These are phyloP conservation scores for Hafferia zeledoni DNA, from an alignment of 2,797 vertebrate genomes.

Conservation along the genomic window DNA sequence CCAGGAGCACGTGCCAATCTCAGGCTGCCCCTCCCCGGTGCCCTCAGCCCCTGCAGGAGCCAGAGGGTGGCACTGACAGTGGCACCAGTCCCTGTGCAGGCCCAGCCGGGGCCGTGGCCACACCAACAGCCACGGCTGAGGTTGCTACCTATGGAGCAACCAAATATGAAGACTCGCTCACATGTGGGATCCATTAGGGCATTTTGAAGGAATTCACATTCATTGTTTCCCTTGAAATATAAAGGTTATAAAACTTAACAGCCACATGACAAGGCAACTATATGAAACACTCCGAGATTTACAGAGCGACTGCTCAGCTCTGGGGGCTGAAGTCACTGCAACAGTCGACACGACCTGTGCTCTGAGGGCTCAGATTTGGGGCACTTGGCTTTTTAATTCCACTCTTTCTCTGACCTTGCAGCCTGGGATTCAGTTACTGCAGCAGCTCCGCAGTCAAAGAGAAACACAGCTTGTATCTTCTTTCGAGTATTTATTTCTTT, in stretches of 20 bases:
- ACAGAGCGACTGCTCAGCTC: conserved; percentile 28
- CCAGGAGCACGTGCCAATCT: not conserved
- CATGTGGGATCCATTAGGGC: conserved; percentile 31
- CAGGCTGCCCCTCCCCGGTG: not conserved
- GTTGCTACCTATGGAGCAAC: not conserved
- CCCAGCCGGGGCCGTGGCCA: not conserved
- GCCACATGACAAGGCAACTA: conserved; percentile 46
- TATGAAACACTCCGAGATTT: conserved; percentile 73
- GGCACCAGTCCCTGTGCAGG: not conserved
- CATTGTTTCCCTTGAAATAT: conserved; percentile 24
- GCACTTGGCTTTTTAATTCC: not conserved
- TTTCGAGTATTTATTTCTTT: conserved; percentile 67
- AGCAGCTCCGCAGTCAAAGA: conserved; percentile 52
- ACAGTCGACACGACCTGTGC: not conserved
- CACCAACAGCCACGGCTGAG: not conserved
- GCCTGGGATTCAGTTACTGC: conserved; percentile 54
- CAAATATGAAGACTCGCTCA: not conserved
- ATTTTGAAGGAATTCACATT: not conserved
- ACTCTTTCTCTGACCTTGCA: conserved; percentile 24
- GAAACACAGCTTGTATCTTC: conserved; percentile 62
- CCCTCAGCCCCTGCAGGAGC: not conserved
- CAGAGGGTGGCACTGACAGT: not conserved
- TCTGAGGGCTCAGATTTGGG: conserved; percentile 6
- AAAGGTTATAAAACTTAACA: conserved; percentile 49
- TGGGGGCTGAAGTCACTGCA: conserved; percentile 5